Base-by-base conservation (phyloP, 2,113 vertebrate species). In the Spheniscus mendiculus region DNA sequence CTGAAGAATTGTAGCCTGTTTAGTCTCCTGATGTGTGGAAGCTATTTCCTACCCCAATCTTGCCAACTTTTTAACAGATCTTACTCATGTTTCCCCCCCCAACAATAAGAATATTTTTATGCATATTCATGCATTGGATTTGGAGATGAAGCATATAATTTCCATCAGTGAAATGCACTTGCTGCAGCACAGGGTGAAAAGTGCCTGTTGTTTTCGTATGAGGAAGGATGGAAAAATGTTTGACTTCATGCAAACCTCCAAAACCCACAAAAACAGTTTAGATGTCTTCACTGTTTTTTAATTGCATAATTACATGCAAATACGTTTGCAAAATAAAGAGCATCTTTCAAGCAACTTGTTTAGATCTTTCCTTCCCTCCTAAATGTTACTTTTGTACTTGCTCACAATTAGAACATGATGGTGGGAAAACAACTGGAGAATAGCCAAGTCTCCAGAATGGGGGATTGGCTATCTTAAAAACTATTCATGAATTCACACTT, bases 51-150 rank as follows among this genome's bases (percentile, higher is more conserved):
- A 59, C 9, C 13, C 18, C 8, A 30, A 1, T 62, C 83, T 66
- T 85, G 5, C 26, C 26, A 87, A 22, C 7, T 15, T 71, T 53
- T 4, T 58, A 70, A 66, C 0, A 0, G 71, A 58, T 74, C n/a
- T 62, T 78, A 58, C 72, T 87, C 36, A 17, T 0, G 8, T 61
- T 44, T 18, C 11, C 5, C 15, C 15, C 40, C 21, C 30, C 21
- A 2, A 55, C 10, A 87, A 50, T 40, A 79, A 34, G 26, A 62
- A 42, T 53, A 34, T 89, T 84, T 91, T 42, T 12, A 56, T 89
- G 29, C 34, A 16, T 45, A 62, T 89, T 87, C 29, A 32, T 82
- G 9, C 13, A 32, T 20, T 66, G 36, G 19, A 74, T 81, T 74
- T 70, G 6, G 26, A 16, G 11, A 71, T 58, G 63, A 90, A 93